A percentile compares a stretch with the other conserved stretches of the same genome.
These are phyloP conservation scores for Colinus virginianus DNA, from an alignment of 2,113 vertebrate genomes.

Conservation along the genomic window DNA sequence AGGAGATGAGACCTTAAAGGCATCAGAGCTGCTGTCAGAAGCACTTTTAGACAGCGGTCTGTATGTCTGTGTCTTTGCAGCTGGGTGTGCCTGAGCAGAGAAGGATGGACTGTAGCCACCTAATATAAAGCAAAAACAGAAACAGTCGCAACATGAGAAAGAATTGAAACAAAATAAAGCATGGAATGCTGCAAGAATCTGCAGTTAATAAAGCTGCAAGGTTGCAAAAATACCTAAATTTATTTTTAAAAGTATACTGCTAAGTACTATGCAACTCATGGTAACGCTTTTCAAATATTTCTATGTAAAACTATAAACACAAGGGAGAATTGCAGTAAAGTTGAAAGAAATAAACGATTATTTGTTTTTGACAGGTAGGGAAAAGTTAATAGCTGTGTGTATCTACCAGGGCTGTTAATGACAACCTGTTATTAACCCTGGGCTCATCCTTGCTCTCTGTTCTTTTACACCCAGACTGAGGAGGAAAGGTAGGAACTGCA, in stretches of 20 bases:
- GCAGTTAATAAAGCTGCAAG: not conserved
- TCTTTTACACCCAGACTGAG: not conserved
- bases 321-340: not conserved
- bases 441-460: not conserved
- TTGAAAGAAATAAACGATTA: not conserved
- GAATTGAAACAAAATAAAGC: not conserved
- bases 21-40: conserved; percentile 83
- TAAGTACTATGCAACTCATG: not conserved
- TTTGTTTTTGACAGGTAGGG: not conserved
- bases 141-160: not conserved
- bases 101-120: conserved; percentile 83
- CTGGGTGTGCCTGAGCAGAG: conserved; percentile 88
- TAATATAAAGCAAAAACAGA: conserved; percentile 61
- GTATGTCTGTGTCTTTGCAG: conserved; percentile 94
- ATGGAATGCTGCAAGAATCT: not conserved
- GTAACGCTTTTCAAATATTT: not conserved
- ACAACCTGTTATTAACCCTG: not conserved
- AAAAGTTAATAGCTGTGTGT: not conserved
- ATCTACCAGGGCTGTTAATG: not conserved
- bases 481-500: not conserved
- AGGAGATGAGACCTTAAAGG: conserved; percentile 80
- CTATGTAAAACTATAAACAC: not conserved
- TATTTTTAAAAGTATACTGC: not conserved
- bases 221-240: not conserved
- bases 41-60: conserved; percentile 91